These are phyloP conservation scores for Tretioscincus oriximinensis DNA, from an alignment of 2,113 vertebrate species.

Conservation along the genomic window DNA sequence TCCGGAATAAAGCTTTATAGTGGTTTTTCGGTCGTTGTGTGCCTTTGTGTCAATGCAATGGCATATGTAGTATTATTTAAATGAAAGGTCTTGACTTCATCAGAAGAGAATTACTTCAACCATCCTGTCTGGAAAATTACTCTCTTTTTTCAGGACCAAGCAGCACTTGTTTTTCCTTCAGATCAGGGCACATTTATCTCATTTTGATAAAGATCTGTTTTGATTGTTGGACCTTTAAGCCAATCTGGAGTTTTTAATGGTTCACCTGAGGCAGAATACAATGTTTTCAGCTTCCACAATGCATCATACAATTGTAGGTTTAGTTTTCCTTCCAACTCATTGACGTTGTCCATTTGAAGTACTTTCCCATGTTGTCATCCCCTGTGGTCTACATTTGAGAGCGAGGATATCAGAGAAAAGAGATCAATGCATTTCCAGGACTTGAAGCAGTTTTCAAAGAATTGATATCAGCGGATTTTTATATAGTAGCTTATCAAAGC, in stretches of 20 bases:
- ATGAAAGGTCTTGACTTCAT: neutral
- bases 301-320: constrained; percentile 1
- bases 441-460: neutral
- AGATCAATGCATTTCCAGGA: neutral
- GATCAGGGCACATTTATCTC: neutral
- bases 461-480: neutral
- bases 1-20: no score
- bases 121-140: neutral
- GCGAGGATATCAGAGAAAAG: constrained; percentile 4
- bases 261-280: neutral
- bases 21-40: no score
- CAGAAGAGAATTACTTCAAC: neutral
- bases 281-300: neutral
- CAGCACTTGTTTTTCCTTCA: neutral
- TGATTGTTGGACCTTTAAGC: neutral
- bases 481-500: neutral
- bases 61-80: neutral
- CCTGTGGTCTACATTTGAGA: neutral
- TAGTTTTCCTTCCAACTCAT: neutral
- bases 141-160: neutral
- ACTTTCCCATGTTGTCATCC: neutral
- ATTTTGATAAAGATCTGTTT: neutral
- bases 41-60: neutral
- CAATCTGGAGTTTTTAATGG: constrained; percentile 5
- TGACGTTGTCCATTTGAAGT: neutral